Evolutionary conservation across 2,888 invertebrate genomes (phyloP).

Genomic region (Axea sp.): DNA sequence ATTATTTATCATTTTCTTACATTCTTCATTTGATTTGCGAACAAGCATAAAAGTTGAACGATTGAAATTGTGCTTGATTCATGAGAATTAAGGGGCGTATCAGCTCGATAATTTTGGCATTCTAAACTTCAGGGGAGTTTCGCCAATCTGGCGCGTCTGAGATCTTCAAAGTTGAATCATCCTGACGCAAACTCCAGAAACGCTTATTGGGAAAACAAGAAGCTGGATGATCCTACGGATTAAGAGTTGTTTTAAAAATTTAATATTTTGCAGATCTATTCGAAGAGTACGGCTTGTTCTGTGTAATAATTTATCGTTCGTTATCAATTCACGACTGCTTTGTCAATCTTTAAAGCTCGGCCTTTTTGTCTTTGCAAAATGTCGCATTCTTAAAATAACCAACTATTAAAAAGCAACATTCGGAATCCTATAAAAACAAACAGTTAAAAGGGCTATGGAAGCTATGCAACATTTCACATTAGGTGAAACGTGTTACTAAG

Average conservation of each 20-base stretch:
- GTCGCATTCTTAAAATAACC: too few species aligned
- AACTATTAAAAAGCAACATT: too few species aligned
- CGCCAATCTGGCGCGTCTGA: conserved; percentile 23
- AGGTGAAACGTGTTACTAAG: too few species aligned
- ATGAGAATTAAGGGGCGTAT: conserved; percentile 34
- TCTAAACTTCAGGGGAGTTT: conserved; percentile 41
- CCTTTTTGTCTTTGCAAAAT: conserved; percentile 17
- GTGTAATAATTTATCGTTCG: conserved; percentile 19
- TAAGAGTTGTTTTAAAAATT: conserved; percentile 50
- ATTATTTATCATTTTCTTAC: too few species aligned
- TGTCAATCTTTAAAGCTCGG: neutral
- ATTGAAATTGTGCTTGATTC: conserved; percentile 3
- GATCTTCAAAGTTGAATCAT: conserved; percentile 48
- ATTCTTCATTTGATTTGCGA: too few species aligned
- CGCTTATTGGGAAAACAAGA: conserved; percentile 53
- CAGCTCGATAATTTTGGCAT: conserved; percentile 33
- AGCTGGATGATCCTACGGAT: conserved; percentile 48
- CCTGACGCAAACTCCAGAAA: conserved; percentile 27
- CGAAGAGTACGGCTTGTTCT: conserved; percentile 14
- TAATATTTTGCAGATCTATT: conserved; percentile 46
- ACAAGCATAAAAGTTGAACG: neutral
- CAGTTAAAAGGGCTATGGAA: too few species aligned
- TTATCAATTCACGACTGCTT: neutral
- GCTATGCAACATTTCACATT: too few species aligned
- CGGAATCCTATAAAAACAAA: too few species aligned